Base-by-base conservation (phyloP, 2,113 vertebrate genomes). In the Melospiza georgiana region DNA sequence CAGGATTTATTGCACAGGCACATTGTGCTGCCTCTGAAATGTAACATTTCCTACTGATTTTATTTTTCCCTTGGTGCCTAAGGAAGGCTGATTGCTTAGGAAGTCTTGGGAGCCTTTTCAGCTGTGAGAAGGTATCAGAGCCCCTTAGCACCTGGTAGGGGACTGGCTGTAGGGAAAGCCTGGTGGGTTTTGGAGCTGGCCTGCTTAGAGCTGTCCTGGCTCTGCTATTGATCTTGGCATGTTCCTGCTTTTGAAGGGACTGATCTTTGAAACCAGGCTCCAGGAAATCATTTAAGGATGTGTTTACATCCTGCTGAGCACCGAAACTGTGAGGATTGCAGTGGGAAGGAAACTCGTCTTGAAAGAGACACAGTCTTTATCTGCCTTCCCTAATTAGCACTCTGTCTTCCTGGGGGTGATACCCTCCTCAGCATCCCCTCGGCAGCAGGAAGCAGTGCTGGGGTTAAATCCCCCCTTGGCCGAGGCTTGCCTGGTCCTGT, bases 241-340 rank as follows among this genome's bases (percentile, higher is more conserved):
- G 21, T 73, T 91, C 51, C 2, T 55, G 84, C 91, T 69, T 87
- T 89, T 93, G 75, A 88, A 93, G 82, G 52, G 67, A 54, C 82
- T 63, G 82, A 71, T 88, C 87, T 91, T 90, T 90, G 84, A 93
- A 95, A 87, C 43, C 3, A 18, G 59, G 43, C 79, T 95, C 68
- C 92, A 88, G 91, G 93, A 94, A 95, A 63, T 83, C 63, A 54
- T 95, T 94, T 81, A 90, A 94, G 73, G 59, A n/a, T 93, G 59
- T 77, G 67, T 77, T 93, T 83, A 61, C 68, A 93, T 96, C 93
- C 94, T 91, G 87, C 82, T 90, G 82, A 80, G 82, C 24, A 8
- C 39, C 63, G 72, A 69, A 96, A 83, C 84, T 16, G 43, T 67
- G 48, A 91, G 59, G 79, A 74, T 83, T 86, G 71, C 85, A 52